These are phyloP conservation scores for Hyperoplus immaculatus DNA, from an alignment of 2,797 vertebrate genomes.

Conservation along the genomic window DNA sequence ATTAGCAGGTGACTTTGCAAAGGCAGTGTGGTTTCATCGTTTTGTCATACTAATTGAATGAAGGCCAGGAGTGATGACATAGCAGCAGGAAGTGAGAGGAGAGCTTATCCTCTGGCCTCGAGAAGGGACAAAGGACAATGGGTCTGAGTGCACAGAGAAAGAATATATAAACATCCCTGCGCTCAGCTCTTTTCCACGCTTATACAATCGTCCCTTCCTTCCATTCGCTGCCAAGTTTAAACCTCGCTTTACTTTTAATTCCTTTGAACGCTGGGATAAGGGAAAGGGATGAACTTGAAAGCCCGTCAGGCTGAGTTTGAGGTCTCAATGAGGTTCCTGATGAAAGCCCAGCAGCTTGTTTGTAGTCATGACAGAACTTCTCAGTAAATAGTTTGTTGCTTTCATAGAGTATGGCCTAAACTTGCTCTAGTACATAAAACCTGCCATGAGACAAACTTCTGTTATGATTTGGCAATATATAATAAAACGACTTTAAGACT, in stretches of 20 bases:
- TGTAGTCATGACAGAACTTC: constrained; percentile 10
- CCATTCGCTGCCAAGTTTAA: constrained; percentile 40
- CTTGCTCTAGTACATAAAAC: too few relatives aligned
- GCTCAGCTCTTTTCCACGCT: constrained; percentile 57
- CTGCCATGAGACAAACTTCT: too few relatives aligned
- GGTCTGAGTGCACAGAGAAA: constrained; percentile 40
- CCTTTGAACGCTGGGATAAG: constrained; percentile 36
- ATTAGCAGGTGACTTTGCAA: constrained; percentile 78
- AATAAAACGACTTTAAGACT: too few relatives aligned
- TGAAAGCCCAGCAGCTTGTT: constrained; percentile 30
- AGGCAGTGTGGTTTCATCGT: constrained; percentile 59
- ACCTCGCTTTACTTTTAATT: constrained; percentile 45
- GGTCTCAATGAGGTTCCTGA: constrained; percentile 22
- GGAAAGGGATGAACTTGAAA: constrained; percentile 27
- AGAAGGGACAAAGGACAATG: constrained; percentile 70
- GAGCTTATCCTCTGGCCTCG: constrained; percentile 70
- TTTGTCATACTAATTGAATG: constrained; percentile 72
- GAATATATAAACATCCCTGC: constrained; percentile 50
- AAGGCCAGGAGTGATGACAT: constrained; percentile 72
- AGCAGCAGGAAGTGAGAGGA: constrained; percentile 52
- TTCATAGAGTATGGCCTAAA: not conserved
- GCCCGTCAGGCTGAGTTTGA: constrained; percentile 27
- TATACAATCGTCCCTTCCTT: constrained; percentile 45
- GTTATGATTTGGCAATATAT: too few relatives aligned
- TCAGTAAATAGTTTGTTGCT: constrained; percentile 24